phyloP scores from a whole-genome alignment of 1,140 invertebrate species.

The Drosophila orena region DNA sequence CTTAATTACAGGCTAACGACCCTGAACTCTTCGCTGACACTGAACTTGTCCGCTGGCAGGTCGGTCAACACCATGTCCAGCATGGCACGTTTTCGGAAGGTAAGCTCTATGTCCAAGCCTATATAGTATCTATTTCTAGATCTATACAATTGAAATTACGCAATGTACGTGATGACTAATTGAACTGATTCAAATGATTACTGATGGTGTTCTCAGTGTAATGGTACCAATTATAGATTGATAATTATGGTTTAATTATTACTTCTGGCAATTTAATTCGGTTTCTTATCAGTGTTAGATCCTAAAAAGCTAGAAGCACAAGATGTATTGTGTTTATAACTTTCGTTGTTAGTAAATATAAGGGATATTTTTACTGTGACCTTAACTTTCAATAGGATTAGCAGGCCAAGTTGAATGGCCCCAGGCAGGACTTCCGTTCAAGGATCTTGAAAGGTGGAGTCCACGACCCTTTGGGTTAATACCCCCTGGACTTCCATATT shows the following conservation, averaged over 20 bases:
- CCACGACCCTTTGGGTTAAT: neutral
- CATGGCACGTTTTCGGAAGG: constrained; percentile 70
- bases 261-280: too few relatives aligned
- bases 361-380: neutral
- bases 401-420: neutral
- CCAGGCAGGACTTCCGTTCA: constrained; percentile 9
- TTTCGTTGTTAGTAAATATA: too few relatives aligned
- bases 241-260: too few relatives aligned
- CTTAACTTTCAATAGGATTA: neutral
- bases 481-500: too few relatives aligned
- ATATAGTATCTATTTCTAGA: neutral
- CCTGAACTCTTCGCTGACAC: constrained; percentile 67
- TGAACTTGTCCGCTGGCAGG: constrained; percentile 51
- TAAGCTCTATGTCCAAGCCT: constrained; percentile 25
- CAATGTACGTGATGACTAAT: too few relatives aligned
- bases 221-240: too few relatives aligned
- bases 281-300: too few relatives aligned
- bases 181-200: too few relatives aligned
- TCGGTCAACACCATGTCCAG: constrained; percentile 49
- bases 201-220: too few relatives aligned
- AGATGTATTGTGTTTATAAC: too few relatives aligned
- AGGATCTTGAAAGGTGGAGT: neutral
- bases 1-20: constrained; percentile 64
- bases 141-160: too few relatives aligned
- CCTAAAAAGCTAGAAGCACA: too few relatives aligned